Evolutionary conservation across 2,113 vertebrate genomes (phyloP).

Genomic region (Myotis davidii): DNA sequence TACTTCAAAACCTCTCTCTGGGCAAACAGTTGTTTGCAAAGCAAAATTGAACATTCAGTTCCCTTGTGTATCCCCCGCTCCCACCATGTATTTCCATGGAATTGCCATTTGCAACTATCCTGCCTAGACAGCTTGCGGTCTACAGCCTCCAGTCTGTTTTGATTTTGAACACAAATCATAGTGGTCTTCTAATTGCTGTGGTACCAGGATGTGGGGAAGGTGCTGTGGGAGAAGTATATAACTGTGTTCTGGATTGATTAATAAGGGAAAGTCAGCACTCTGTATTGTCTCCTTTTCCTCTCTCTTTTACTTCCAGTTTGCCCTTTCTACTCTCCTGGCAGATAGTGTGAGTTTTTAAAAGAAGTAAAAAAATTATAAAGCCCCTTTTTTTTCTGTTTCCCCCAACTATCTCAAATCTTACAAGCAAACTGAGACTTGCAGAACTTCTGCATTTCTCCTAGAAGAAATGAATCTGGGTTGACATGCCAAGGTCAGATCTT

Average conservation of each 20-base stretch:
- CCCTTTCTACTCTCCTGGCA: not conserved
- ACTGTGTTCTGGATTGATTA: not conserved
- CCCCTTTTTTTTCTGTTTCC: not conserved
- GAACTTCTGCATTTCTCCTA: not conserved
- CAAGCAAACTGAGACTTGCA: not conserved
- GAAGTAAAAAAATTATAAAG: not conserved
- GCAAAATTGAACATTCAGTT: slow-evolving; percentile 47
- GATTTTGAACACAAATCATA: slow-evolving; percentile 58
- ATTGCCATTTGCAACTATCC: not conserved
- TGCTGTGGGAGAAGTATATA: not conserved
- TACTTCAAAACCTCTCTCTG: slow-evolving; percentile 15
- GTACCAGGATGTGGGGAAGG: not conserved
- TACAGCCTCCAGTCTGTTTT: slow-evolving; percentile 32
- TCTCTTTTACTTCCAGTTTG: slow-evolving; percentile 11
- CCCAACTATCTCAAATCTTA: not conserved
- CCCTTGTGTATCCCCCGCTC: not conserved
- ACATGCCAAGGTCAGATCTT: slow-evolving; percentile 30
- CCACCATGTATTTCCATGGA: not conserved
- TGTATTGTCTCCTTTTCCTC: not conserved
- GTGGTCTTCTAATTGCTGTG: slow-evolving; percentile 9
- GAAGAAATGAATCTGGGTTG: slow-evolving; percentile 35
- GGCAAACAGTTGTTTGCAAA: slow-evolving; percentile 56
- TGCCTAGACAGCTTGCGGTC: not conserved
- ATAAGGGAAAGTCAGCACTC: not conserved
- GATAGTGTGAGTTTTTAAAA: slow-evolving; percentile 29